These are phyloP conservation scores for Acrobasis repandana DNA, from an alignment of 2,888 invertebrate genomes.

Conservation along the genomic window DNA sequence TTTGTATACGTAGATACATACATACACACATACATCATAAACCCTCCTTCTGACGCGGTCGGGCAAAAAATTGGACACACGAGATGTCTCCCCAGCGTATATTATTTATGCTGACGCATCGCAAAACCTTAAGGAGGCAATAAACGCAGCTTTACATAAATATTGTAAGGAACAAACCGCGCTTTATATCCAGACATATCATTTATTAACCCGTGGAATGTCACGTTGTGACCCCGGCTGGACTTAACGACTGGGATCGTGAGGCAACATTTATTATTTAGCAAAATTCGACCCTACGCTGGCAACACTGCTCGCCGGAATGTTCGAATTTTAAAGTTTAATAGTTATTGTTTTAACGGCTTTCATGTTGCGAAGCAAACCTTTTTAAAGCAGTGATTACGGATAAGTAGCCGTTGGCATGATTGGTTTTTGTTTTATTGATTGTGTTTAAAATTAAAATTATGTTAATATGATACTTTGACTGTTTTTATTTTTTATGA, in stretches of 20 bases:
- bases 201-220: constrained; percentile 23
- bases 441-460: not conserved
- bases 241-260: constrained; percentile 22
- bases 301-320: constrained; percentile 15
- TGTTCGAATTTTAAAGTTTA: constrained; percentile 19
- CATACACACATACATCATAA: too few relatives aligned
- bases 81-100: not conserved
- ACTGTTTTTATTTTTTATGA: too few relatives aligned
- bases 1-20: too few relatives aligned
- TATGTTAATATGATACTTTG: too few relatives aligned
- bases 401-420: not conserved
- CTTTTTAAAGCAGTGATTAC: not conserved
- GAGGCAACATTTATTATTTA: constrained; percentile 16
- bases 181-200: constrained; percentile 20
- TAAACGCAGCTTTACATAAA: constrained; percentile 20
- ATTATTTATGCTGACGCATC: constrained; percentile 12
- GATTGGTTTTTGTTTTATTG: not conserved
- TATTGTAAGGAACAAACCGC: constrained; percentile 12
- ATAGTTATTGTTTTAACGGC: constrained; percentile 18
- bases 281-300: constrained; percentile 12
- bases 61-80: not conserved
- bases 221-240: constrained; percentile 21
- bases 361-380: not conserved
- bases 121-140: constrained; percentile 18
- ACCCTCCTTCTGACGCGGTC: too few relatives aligned